phyloP scores from a whole-genome alignment of 2,797 vertebrate species.

The Enoplosus armatus region DNA sequence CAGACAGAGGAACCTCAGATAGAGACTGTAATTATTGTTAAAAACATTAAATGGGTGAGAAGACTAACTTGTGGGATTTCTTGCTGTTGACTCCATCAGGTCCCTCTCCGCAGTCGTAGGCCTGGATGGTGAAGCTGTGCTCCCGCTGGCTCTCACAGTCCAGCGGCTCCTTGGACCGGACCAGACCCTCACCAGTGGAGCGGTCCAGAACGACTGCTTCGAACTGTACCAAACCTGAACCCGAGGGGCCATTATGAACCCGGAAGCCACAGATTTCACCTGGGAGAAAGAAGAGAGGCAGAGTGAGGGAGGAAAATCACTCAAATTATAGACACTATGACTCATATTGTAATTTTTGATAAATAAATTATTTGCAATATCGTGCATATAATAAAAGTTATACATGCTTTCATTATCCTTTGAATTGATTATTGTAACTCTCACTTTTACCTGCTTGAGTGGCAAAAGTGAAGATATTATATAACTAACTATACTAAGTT shows the following conservation, averaged over 20 bases:
- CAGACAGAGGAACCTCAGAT: background rate
- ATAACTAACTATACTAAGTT: no score
- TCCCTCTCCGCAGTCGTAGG: slow-evolving; percentile 98
- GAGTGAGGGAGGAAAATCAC: background rate
- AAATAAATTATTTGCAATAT: background rate
- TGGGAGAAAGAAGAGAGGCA: slow-evolving; percentile 59
- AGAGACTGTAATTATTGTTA: slow-evolving; percentile 3
- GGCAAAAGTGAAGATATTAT: background rate
- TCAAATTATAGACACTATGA: background rate
- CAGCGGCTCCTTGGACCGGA: slow-evolving; percentile 95
- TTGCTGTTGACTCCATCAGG: slow-evolving; percentile 96
- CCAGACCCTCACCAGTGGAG: slow-evolving; percentile 95
- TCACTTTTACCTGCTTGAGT: background rate
- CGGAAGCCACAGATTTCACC: slow-evolving; percentile 98
- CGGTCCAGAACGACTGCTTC: slow-evolving; percentile 98
- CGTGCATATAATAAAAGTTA: background rate
- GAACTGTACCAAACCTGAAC: slow-evolving; percentile 90
- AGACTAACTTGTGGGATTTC: slow-evolving; percentile 97
- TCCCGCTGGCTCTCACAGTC: slow-evolving; percentile 98
- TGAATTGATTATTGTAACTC: background rate
- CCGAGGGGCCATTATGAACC: slow-evolving; percentile 93
- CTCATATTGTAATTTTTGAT: background rate
- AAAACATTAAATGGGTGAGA: background rate
- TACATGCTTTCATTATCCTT: background rate
- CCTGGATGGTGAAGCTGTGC: slow-evolving; percentile 99